Evolutionary conservation across 30 jellyfish, hydroid and myxozoan genomes (phyloP).

Genomic region (Sanderia malayensis): DNA sequence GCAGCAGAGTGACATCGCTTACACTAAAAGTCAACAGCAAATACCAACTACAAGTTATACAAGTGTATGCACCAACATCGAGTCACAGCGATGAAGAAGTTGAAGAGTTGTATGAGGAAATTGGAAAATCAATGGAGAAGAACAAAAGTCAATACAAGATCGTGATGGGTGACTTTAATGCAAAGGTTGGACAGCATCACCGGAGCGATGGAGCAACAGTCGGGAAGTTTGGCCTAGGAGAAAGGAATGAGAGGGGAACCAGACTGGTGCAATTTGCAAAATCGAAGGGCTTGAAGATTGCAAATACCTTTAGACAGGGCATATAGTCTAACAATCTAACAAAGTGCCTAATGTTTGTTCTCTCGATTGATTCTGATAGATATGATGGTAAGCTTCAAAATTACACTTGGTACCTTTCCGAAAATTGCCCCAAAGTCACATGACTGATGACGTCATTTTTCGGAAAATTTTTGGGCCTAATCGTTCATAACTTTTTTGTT

Average conservation of each 20-base stretch:
- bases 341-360: no score
- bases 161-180: slow-evolving; percentile 34
- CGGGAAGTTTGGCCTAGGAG: slow-evolving; percentile 49
- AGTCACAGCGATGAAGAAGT: slow-evolving; percentile 60
- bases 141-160: slow-evolving; percentile 31
- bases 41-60: no score
- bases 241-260: slow-evolving; percentile 50
- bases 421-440: no score
- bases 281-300: slow-evolving; percentile 23
- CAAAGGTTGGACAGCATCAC: slow-evolving; percentile 53
- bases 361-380: no score
- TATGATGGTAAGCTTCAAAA: no score
- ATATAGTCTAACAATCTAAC: no score
- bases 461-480: no score
- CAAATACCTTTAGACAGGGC: slow-evolving; percentile 23
- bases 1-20: slow-evolving; percentile 45
- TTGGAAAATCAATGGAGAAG: slow-evolving; percentile 30
- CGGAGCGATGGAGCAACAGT: slow-evolving; percentile 44
- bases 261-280: slow-evolving; percentile 38
- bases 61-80: slow-evolving; percentile 50
- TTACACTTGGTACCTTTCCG: no score
- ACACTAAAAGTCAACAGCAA: slow-evolving; percentile 44
- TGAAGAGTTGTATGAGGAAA: slow-evolving; percentile 41
- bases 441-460: no score
- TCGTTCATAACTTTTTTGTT: no score